Percentiles rank a stretch among this genome's conserved stretches.
Conservation (phyloP, 2,113 vertebrate species). For the Gobius niger region DNA sequence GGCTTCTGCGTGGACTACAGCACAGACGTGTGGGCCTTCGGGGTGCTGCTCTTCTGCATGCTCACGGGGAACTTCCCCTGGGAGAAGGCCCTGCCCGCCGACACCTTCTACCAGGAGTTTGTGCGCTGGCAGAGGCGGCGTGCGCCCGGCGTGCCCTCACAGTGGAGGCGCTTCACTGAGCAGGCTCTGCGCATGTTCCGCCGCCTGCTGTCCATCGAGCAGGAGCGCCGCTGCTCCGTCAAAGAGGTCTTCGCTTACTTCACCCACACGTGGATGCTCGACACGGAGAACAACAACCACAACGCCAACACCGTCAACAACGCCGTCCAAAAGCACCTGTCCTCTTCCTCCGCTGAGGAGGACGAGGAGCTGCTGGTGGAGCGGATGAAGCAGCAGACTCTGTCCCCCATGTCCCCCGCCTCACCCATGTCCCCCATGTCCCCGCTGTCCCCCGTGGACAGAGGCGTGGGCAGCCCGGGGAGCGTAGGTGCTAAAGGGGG, state of each 20-base stretch:
- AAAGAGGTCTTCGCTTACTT: conserved; percentile 83
- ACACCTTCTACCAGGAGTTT: conserved; percentile 85
- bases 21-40: conserved; percentile 85
- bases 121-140: conserved; percentile 81
- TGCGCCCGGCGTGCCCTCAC: conserved; percentile 75
- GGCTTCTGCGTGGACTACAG: conserved; percentile 83
- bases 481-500: conserved; percentile 51
- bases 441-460: conserved; percentile 14
- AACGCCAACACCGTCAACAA: conserved; percentile 30
- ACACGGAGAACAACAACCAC: conserved; percentile 70
- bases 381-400: conserved; percentile 82
- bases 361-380: conserved; percentile 79
- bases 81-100: conserved; percentile 82
- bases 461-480: conserved; percentile 34
- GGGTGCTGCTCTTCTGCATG: conserved; percentile 86
- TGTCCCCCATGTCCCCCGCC: conserved; percentile 67
- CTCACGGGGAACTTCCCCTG: conserved; percentile 86
- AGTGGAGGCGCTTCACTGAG: conserved; percentile 83
- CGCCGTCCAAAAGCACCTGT: conserved; percentile 51
- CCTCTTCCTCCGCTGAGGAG: conserved; percentile 73
- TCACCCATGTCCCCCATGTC: conserved; percentile 67
- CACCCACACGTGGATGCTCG: conserved; percentile 82
- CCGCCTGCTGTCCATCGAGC: conserved; percentile 79
- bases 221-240: conserved; percentile 80
- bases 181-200: conserved; percentile 84